A percentile compares a stretch with the other conserved stretches of the same genome.
phyloP scores from a whole-genome alignment of 1,140 invertebrate species.

The Drosophila mayri region DNA sequence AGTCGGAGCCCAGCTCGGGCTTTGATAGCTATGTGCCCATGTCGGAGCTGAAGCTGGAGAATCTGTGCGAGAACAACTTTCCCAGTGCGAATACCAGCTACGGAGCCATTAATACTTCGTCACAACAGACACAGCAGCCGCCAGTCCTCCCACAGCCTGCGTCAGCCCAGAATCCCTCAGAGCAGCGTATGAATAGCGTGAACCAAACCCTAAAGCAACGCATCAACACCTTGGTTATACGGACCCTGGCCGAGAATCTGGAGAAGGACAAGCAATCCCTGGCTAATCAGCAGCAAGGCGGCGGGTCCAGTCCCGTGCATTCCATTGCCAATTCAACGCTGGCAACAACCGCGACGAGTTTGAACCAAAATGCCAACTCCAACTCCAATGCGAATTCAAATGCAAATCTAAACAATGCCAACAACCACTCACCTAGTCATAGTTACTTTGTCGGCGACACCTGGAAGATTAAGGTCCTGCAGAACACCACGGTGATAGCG shows the following conservation, averaged over 20 bases:
- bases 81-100: slow-evolving; percentile 71
- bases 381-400: neutral
- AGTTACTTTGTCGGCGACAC: slow-evolving; percentile 88
- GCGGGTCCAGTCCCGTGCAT: slow-evolving; percentile 84
- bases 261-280: slow-evolving; percentile 90
- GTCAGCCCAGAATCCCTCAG: slow-evolving; percentile 76
- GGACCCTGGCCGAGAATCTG: slow-evolving; percentile 95
- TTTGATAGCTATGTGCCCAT: slow-evolving; percentile 84
- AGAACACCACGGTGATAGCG: slow-evolving; percentile 91
- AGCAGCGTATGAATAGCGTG: slow-evolving; percentile 85
- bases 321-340: slow-evolving; percentile 47
- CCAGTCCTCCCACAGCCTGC: slow-evolving; percentile 37
- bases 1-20: slow-evolving; percentile 82
- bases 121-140: slow-evolving; percentile 41
- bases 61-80: slow-evolving; percentile 83
- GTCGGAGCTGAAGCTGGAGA: slow-evolving; percentile 79
- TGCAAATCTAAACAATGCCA: slow-evolving; percentile 44
- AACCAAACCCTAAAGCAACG: slow-evolving; percentile 93
- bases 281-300: slow-evolving; percentile 79
- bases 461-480: slow-evolving; percentile 92
- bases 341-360: neutral
- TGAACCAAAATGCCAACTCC: slow-evolving; percentile 47
- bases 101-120: slow-evolving; percentile 48
- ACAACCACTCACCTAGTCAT: slow-evolving; percentile 79
- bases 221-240: slow-evolving; percentile 94